These are phyloP conservation scores for Tylochromis polylepis DNA, from an alignment of 2,113 vertebrate species.

Conservation along the genomic window DNA sequence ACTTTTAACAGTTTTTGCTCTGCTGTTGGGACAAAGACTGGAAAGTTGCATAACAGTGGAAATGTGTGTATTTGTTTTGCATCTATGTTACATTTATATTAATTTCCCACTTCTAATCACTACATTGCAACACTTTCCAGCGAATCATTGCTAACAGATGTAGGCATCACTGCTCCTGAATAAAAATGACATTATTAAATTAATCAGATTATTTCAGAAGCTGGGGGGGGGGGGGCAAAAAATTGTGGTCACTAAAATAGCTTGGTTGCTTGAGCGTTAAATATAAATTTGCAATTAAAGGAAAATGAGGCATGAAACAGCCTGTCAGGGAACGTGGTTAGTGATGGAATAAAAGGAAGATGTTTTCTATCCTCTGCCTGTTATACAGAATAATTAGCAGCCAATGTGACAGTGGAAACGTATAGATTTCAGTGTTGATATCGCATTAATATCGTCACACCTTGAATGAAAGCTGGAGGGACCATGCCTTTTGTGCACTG, in stretches of 20 bases:
- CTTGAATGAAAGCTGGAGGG: conserved; percentile 43
- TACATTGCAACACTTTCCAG: not conserved
- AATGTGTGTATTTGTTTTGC: not conserved
- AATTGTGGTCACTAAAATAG: not conserved
- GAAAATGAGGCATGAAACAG: not conserved
- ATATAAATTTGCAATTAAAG: not conserved
- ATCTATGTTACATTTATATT: not conserved
- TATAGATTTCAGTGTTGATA: conserved; percentile 39
- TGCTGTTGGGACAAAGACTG: not conserved
- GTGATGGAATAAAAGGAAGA: conserved; percentile 12
- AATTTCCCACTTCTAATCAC: not conserved
- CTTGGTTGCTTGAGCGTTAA: not conserved
- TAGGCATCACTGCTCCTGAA: not conserved
- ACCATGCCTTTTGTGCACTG: conserved; percentile 51
- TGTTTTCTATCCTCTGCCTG: conserved; percentile 5
- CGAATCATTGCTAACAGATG: accelerated
- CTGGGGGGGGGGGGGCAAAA: accelerated
- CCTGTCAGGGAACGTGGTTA: not conserved
- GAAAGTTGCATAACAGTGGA: too few species aligned
- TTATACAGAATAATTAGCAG: conserved; percentile 35
- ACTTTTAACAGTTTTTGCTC: not conserved
- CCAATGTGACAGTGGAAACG: conserved; percentile 6
- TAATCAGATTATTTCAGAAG: not conserved
- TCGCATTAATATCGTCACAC: conserved; percentile 43
- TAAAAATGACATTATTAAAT: not conserved